These are phyloP conservation scores for Gnathonemus echidnorhynchus DNA, from an alignment of 2,113 vertebrate genomes.

Conservation along the genomic window DNA sequence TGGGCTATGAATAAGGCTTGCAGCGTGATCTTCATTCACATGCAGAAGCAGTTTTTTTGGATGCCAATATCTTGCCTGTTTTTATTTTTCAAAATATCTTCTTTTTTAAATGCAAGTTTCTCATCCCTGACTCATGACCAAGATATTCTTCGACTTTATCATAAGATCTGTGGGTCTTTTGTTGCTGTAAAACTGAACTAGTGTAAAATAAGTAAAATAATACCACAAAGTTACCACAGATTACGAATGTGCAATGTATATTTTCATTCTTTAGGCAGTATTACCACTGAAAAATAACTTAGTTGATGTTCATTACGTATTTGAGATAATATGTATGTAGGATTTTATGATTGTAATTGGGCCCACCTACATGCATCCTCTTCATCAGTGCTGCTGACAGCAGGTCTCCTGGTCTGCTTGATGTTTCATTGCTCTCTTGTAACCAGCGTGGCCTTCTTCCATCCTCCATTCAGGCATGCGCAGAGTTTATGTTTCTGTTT, in stretches of 20 bases:
- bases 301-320: background rate
- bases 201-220: background rate
- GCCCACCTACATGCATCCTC: background rate
- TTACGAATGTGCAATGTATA: background rate
- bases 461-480: background rate
- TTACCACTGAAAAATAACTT: background rate
- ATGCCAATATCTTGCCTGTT: background rate
- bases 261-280: background rate
- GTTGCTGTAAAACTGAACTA: background rate
- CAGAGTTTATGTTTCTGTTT: background rate
- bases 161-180: background rate
- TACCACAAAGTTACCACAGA: background rate
- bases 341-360: background rate
- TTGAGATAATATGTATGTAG: background rate
- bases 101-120: background rate
- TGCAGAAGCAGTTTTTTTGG: background rate
- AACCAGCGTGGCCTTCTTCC: background rate
- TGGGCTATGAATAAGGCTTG: background rate
- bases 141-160: background rate
- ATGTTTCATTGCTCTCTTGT: background rate
- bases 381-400: background rate
- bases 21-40: background rate
- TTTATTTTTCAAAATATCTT: background rate
- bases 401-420: background rate
- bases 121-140: background rate